phyloP scores from a whole-genome alignment of 2,888 invertebrate species.

The Lordiphosa fenestrarum region DNA sequence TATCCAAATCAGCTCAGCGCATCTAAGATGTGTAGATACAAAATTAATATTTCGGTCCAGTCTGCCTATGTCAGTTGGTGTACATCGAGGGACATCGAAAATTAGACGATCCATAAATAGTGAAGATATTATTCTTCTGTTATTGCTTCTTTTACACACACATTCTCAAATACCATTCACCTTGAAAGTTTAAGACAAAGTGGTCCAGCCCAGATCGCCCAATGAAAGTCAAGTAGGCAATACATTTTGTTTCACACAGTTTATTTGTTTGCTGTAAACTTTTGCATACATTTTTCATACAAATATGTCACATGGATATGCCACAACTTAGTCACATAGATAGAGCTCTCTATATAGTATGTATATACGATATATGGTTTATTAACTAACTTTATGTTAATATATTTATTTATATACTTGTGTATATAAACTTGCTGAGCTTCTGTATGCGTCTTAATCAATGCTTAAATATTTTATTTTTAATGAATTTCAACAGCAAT shows the following conservation, averaged over 20 bases:
- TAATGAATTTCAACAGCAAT: conserved; percentile 40
- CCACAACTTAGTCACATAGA: conserved; percentile 50
- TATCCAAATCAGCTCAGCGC: too few species aligned
- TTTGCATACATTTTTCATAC: conserved; percentile 63
- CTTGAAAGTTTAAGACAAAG: too few species aligned
- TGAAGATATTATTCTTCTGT: too few species aligned
- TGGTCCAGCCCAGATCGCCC: not conserved
- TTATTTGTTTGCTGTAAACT: conserved; percentile 55
- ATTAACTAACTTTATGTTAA: conserved; percentile 21
- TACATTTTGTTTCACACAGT: conserved; percentile 34
- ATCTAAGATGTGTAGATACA: too few species aligned
- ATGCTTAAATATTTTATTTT: conserved; percentile 28
- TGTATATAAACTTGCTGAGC: conserved; percentile 45
- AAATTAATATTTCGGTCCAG: too few species aligned
- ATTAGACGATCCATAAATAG: too few species aligned
- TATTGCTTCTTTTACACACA: too few species aligned
- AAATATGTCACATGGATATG: conserved; percentile 68
- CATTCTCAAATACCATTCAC: too few species aligned
- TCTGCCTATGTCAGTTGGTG: too few species aligned
- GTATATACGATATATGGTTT: conserved; percentile 25
- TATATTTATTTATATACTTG: conserved; percentile 5
- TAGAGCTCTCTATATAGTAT: conserved; percentile 39
- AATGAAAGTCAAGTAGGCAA: not conserved
- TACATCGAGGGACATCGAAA: too few species aligned
- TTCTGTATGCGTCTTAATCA: conserved; percentile 35